These are phyloP conservation scores for Psophia crepitans DNA, from an alignment of 2,113 vertebrate species.

Conservation along the genomic window DNA sequence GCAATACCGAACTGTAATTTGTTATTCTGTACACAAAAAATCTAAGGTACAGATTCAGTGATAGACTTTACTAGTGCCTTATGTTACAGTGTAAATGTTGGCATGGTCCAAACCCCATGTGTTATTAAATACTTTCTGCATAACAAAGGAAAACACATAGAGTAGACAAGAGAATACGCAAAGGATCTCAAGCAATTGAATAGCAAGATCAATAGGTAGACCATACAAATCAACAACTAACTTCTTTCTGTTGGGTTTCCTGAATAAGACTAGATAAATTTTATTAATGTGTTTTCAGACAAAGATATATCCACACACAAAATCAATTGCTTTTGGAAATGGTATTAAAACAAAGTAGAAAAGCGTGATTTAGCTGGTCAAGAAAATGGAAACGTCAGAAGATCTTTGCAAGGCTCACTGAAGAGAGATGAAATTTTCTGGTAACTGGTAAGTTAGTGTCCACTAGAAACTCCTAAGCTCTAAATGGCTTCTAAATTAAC, in stretches of 20 bases:
- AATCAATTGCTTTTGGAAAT: not conserved
- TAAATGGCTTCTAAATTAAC: not conserved
- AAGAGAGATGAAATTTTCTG: not conserved
- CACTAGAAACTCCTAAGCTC: not conserved
- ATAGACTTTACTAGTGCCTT: not conserved
- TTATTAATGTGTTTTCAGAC: not conserved
- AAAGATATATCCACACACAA: not conserved
- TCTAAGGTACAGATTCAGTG: not conserved
- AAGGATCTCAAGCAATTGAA: not conserved
- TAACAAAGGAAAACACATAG: not conserved
- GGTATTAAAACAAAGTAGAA: not conserved
- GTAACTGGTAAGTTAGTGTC: not conserved
- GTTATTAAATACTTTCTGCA: not conserved
- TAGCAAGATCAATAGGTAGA: not conserved
- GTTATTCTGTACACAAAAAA: not conserved
- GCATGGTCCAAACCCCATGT: rapidly evolving
- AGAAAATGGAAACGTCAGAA: not conserved
- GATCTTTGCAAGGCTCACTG: not conserved
- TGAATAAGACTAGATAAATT: not conserved
- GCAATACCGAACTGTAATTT: not conserved
- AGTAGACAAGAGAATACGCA: not conserved
- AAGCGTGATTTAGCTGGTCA: not conserved
- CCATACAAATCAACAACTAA: not conserved
- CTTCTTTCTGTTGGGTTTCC: not conserved
- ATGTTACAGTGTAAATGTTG: not conserved